These are phyloP conservation scores for Myathropa florea DNA, from an alignment of 2,888 invertebrate genomes.

Conservation along the genomic window DNA sequence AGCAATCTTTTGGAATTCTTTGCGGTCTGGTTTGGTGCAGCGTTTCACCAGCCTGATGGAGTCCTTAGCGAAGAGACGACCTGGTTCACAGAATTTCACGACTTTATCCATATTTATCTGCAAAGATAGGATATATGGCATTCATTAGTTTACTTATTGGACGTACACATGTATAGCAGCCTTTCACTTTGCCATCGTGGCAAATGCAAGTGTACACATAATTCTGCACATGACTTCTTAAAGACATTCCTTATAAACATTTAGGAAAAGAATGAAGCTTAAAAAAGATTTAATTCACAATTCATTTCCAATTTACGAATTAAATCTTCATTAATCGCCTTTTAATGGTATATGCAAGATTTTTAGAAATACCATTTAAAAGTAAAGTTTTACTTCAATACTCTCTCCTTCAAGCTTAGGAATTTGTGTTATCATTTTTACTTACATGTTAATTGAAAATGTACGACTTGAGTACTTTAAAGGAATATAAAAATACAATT, in stretches of 20 bases:
- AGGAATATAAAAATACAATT: neutral
- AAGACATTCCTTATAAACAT: neutral
- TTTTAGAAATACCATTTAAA: neutral
- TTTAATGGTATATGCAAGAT: neutral
- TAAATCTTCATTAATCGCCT: too few species aligned
- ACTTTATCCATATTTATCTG: constrained; percentile 95
- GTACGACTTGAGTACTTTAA: neutral
- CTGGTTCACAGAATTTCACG: constrained; percentile 95
- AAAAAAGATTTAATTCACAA: too few species aligned
- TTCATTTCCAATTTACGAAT: too few species aligned
- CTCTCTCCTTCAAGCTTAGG: too few species aligned
- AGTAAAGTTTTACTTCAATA: neutral
- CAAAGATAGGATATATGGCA: neutral
- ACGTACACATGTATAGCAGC: neutral
- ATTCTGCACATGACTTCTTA: neutral
- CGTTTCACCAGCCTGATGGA: constrained; percentile 98
- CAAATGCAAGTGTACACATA: neutral
- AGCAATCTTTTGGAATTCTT: constrained; percentile 99
- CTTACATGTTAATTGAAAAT: constrained; percentile 46
- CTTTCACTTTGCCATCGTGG: constrained; percentile 63
- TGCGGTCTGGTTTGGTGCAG: constrained; percentile 99
- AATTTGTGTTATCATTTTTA: neutral
- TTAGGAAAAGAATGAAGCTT: neutral
- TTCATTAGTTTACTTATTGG: neutral
- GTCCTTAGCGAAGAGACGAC: constrained; percentile 98